Percentiles rank a stretch among this genome's conserved stretches.
These are phyloP conservation scores for Coenonympha glycerion DNA, from an alignment of 2,888 invertebrate species.

Conservation along the genomic window DNA sequence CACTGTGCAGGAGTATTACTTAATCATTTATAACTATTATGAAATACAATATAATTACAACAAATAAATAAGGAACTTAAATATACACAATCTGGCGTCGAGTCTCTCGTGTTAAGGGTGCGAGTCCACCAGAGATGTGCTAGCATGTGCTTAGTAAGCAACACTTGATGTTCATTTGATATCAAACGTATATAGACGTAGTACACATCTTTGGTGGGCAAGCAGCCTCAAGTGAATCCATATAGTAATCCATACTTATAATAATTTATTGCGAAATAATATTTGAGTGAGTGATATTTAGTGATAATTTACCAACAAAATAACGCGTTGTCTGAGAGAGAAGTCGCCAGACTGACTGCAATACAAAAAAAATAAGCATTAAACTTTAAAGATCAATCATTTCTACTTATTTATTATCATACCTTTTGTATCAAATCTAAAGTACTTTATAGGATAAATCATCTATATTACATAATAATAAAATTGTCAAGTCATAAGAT, in stretches of 20 bases:
- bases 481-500: neutral
- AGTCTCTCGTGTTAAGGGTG: neutral
- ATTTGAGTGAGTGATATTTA: no score
- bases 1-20: neutral
- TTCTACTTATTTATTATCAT: constrained; percentile 22
- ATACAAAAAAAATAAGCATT: constrained; percentile 8
- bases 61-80: constrained; percentile 39
- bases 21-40: neutral
- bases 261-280: no score
- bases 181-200: no score
- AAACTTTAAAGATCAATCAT: constrained; percentile 4
- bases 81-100: constrained; percentile 4
- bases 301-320: no score
- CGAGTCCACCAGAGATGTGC: no score
- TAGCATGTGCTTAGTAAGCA: no score
- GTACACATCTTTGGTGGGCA: no score
- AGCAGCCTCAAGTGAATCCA: no score
- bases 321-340: neutral
- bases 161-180: no score
- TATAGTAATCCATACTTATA: no score
- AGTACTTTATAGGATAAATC: constrained; percentile 39
- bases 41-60: constrained; percentile 27
- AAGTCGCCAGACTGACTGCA: constrained; percentile 8
- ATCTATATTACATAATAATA: constrained; percentile 31
- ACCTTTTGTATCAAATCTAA: constrained; percentile 51